These are phyloP conservation scores for Trichomycterus rosablanca DNA, from an alignment of 2,113 vertebrate species.

Conservation along the genomic window DNA sequence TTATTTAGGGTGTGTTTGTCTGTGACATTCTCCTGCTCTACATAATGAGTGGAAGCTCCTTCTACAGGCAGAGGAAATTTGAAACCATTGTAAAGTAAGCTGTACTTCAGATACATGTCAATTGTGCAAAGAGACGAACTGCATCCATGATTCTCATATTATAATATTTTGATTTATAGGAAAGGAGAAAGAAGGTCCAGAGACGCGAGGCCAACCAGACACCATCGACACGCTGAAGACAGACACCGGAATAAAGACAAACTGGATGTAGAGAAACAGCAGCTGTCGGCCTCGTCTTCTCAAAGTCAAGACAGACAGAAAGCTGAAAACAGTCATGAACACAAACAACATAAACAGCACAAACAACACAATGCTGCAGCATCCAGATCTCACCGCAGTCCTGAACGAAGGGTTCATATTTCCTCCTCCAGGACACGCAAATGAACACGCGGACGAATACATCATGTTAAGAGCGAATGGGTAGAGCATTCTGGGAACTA, in stretches of 20 bases:
- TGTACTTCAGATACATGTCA: neutral
- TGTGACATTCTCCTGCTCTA: slow-evolving; percentile 94
- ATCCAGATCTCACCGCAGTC: slow-evolving; percentile 20
- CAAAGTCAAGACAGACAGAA: slow-evolving; percentile 27
- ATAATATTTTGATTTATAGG: neutral
- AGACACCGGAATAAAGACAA: slow-evolving; percentile 29
- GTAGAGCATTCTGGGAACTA: neutral
- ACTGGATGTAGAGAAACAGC: slow-evolving; percentile 14
- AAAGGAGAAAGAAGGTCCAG: slow-evolving; percentile 10
- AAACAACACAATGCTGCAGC: slow-evolving; percentile 9
- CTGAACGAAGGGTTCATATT: slow-evolving; percentile 25
- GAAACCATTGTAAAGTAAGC: slow-evolving; percentile 64
- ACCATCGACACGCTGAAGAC: slow-evolving; percentile 20
- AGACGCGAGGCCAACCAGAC: slow-evolving; percentile 18
- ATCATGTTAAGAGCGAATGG: too few relatives aligned
- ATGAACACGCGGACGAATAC: too few relatives aligned
- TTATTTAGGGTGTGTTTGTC: slow-evolving; percentile 82
- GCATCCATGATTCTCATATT: too few relatives aligned
- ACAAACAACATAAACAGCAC: slow-evolving; percentile 10
- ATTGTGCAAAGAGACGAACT: too few relatives aligned
- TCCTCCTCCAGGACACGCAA: neutral
- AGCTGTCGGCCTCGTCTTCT: neutral
- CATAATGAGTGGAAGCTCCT: slow-evolving; percentile 87
- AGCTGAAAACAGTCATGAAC: slow-evolving; percentile 19
- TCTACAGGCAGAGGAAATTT: slow-evolving; percentile 89